Evolutionary conservation across 2,888 invertebrate genomes (phyloP).

Genomic region (Pherbina coryleti): DNA sequence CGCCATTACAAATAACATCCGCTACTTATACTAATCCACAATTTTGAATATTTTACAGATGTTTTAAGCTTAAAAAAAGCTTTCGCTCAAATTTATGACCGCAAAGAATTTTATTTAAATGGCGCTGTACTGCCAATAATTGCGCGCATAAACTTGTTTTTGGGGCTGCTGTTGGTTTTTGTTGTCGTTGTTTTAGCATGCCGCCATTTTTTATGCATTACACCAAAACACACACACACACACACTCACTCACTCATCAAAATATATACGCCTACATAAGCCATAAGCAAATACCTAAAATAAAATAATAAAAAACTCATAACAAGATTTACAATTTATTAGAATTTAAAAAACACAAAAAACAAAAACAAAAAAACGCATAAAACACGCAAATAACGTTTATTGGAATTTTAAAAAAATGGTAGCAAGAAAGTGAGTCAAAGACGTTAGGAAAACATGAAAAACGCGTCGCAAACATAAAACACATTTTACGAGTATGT

Average conservation of each 20-base stretch:
- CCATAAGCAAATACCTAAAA: neutral
- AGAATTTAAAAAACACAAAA: slow-evolving; percentile 4
- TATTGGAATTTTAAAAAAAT: neutral
- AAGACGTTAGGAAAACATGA: neutral
- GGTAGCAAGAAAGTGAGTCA: neutral
- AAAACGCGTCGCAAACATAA: slow-evolving; percentile 19
- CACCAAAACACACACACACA: slow-evolving; percentile 7
- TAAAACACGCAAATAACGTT: slow-evolving; percentile 5
- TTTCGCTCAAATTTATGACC: slow-evolving; percentile 20
- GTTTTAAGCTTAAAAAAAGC: slow-evolving; percentile 4
- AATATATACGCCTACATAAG: neutral
- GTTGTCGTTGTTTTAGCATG: neutral
- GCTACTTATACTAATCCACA: neutral
- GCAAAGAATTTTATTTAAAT: slow-evolving; percentile 28
- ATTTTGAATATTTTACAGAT: neutral
- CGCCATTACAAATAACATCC: neutral
- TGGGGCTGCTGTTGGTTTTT: neutral
- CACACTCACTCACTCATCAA: neutral
- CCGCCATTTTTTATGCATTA: slow-evolving; percentile 24
- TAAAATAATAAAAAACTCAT: neutral
- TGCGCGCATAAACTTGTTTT: slow-evolving; percentile 12
- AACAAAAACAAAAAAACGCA: neutral
- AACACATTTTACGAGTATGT: slow-evolving; percentile 2
- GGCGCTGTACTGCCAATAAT: slow-evolving; percentile 25
- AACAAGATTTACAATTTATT: slow-evolving; percentile 3